Base-by-base conservation (phyloP, 2,888 invertebrate genomes). In the Listrodromus nycthemerus region DNA sequence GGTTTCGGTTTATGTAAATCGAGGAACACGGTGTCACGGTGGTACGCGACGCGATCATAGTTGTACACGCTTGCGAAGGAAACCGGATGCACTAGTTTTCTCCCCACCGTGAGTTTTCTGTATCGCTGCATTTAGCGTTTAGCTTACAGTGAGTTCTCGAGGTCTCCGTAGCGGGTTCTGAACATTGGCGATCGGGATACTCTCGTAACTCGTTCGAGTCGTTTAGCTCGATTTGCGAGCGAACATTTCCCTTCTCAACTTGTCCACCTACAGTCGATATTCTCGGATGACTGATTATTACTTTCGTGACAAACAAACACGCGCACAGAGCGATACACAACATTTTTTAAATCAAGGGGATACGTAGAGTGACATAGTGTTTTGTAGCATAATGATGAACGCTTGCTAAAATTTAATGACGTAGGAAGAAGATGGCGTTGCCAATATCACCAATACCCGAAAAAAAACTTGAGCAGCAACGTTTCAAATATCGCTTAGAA, bases 81-180 rank as follows among this genome's bases (percentile, higher is more conserved):
- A 80, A 80, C 83, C 80, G 83, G 80, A 77, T 69, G 77, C 69
- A 65, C 83, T 63, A 74, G 77, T 83, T 80, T 48, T 16, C 63
- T 50, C 76, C 71, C 76, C 76, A 76, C 80, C 37, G 61, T 30
- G 30, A 21, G 37, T 77, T 61, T 71, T 48, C 37, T 24, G 58
- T 50, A 41, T 69, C 69, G 63, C 67, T 33, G 19, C 24, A n/a
- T 55, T 55, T 55, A 10, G 24, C 55, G 55, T 55, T 8, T 55
- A 10, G 27, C 61, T 61, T 27, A 10, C 61, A n/a, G 27, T 16
- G 61, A 27, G 13, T 27, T 16, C 30, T 27, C 30, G 61, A 61
- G 55, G 24, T 24, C 55, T 13, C 55, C 24, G 41, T 45, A 50
- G 55, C 21, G 55, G 24, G 21, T 55, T 55, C 27, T 27, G 5